These are phyloP conservation scores for Ptychoptera contaminata DNA, from an alignment of 2,888 invertebrate species.

Conservation along the genomic window DNA sequence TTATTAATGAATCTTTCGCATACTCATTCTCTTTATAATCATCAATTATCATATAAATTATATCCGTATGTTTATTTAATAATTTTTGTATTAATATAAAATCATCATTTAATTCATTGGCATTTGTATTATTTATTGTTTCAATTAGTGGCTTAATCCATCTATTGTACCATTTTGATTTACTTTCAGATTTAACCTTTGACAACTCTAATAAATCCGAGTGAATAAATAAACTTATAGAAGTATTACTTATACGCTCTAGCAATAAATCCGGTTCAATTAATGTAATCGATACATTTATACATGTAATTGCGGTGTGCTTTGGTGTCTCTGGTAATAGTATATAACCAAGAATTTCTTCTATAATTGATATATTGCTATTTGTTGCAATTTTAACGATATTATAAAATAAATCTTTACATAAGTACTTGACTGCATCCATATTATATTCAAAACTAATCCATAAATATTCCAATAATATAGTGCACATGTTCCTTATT, in stretches of 20 bases:
- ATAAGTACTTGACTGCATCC: slow-evolving; percentile 46
- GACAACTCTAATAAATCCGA: no score
- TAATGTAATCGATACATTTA: slow-evolving; percentile 16
- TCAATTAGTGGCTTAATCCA: slow-evolving; percentile 9
- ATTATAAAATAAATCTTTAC: slow-evolving; percentile 35
- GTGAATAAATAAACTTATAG: no score
- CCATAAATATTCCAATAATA: no score
- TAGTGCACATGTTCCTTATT: no score
- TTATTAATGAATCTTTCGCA: background rate
- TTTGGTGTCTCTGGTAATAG: no score
- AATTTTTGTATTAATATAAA: slow-evolving; percentile 20
- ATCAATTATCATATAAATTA: slow-evolving; percentile 17
- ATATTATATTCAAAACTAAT: slow-evolving; percentile 39
- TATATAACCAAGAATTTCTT: slow-evolving; percentile 16
- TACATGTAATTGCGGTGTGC: slow-evolving; percentile 15
- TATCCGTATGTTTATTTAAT: slow-evolving; percentile 19
- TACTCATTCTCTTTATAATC: slow-evolving; percentile 11
- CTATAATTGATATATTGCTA: slow-evolving; percentile 15
- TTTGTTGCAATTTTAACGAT: slow-evolving; percentile 27
- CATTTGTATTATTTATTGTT: background rate
- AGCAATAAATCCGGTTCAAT: slow-evolving; percentile 16
- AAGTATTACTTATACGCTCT: slow-evolving; percentile 12
- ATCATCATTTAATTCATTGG: background rate
- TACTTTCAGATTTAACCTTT: slow-evolving; percentile 1
- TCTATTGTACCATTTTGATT: slow-evolving; percentile 8